A percentile compares a stretch with the other conserved stretches of the same genome.
These are phyloP conservation scores for Aegotheles bennettii DNA, from an alignment of 2,113 vertebrate species.

Conservation along the genomic window DNA sequence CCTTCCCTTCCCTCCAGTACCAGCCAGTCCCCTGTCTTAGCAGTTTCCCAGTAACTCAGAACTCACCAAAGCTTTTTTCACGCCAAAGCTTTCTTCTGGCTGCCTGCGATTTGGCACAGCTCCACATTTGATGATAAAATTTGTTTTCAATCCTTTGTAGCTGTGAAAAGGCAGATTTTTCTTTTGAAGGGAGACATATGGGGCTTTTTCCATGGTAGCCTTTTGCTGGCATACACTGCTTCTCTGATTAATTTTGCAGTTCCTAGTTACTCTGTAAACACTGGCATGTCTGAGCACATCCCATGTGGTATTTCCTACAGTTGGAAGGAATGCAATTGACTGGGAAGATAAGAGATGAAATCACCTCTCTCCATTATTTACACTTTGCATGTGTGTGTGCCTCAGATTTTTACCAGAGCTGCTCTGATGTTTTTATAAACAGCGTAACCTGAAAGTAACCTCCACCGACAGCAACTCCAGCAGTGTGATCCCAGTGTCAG, in stretches of 20 bases:
- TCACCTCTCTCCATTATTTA: background rate
- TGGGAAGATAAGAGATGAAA: background rate
- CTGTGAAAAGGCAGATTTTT: constrained; percentile 37
- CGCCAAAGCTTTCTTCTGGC: constrained; percentile 9
- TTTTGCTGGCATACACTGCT: constrained; percentile 26
- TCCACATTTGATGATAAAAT: background rate
- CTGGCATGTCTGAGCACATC: constrained; percentile 43
- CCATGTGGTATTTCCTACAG: constrained; percentile 29
- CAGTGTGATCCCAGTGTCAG: background rate
- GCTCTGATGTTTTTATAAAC: background rate
- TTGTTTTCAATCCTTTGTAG: constrained; percentile 38
- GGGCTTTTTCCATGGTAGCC: background rate
- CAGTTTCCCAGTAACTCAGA: background rate
- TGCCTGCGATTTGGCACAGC: background rate
- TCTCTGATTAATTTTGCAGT: constrained; percentile 32
- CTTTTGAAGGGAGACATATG: constrained; percentile 46
- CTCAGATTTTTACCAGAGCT: background rate
- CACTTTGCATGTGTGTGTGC: background rate
- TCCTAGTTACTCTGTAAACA: constrained; percentile 52
- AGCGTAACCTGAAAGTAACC: background rate
- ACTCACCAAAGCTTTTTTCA: constrained; percentile 16
- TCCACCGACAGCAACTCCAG: background rate
- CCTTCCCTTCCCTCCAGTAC: background rate
- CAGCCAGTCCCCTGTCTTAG: background rate
- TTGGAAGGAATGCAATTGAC: constrained; percentile 7